Base-by-base conservation (phyloP, 2,113 vertebrate species). In the Leptocoma aspasia region DNA sequence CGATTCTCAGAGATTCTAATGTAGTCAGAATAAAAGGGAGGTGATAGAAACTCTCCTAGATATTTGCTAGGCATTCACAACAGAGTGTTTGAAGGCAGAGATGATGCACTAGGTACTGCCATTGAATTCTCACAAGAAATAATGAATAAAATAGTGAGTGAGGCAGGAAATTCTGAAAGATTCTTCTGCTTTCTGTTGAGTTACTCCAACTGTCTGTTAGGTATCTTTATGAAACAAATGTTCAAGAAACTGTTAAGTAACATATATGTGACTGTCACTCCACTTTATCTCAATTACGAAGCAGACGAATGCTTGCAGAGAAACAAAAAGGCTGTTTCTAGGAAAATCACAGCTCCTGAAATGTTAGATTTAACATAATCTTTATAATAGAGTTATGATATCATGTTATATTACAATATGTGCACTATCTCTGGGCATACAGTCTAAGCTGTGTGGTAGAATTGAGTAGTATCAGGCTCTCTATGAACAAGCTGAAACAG, bases 201-300 rank as follows among this genome's bases (percentile, higher is more conserved):
- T n/a, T 75, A 27, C 6, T 61, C 10, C 56, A 53, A 2, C 35
- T 78, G 4, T 37, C 45, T 80, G 2, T 30, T 76, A 47, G 44
- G 13, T 80, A 18, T 49, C 37, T 47, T 56, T 56, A 42, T 56
- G 54, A 77, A 91, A 73, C 13, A 68, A 60, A 41, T 60, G 28
- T 26, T 71, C 41, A 64, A 37, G n/a, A 68, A 82, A 44, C 21
- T 35, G 84, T 1, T 5, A 42, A 53, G 26, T 65, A 41, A 16
- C 12, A 6, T 2, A 5, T 64, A 7, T 0, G 1, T 86, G 53
- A 24, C 33, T 73, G 60, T 31, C 2, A 6, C 45, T 10, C 5
- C 8, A 9, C 28, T 79, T 26, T 13, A 24, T 44, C 16, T 59
- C 35, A 11, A 2, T 53, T 59, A 15, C 0, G 2, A 79, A 66